These are phyloP conservation scores for Apis cerana DNA, from an alignment of 1,140 invertebrate genomes.

Conservation along the genomic window DNA sequence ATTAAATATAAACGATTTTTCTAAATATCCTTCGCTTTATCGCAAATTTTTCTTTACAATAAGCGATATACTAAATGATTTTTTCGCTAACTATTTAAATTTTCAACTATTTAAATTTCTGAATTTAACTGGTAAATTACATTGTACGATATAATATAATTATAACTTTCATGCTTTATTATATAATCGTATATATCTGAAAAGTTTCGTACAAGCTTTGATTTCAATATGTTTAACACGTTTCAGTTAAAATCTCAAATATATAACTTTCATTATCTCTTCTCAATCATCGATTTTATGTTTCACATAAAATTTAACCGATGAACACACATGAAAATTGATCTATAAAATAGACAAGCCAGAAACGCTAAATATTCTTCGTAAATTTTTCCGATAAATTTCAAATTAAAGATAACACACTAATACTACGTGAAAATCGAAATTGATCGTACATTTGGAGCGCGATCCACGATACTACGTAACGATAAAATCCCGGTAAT, in stretches of 20 bases:
- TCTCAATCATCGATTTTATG: neutral
- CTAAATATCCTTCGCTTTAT: neutral
- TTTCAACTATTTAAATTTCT: neutral
- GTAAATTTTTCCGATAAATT: neutral
- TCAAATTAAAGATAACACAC: neutral
- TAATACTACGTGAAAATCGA: conserved; percentile 8
- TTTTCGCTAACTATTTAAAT: neutral
- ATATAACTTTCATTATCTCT: neutral
- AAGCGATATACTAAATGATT: neutral
- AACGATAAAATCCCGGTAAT: neutral
- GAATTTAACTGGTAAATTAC: neutral
- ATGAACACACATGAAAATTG: neutral
- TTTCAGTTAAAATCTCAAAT: neutral
- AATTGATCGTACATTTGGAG: neutral
- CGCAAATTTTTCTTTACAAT: neutral
- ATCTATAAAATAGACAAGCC: neutral
- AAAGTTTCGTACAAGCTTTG: neutral
- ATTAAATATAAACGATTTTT: conserved; percentile 19
- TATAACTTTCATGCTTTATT: neutral
- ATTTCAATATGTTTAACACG: neutral
- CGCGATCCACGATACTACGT: neutral
- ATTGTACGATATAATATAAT: neutral
- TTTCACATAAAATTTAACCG: neutral
- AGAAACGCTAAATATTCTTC: neutral
- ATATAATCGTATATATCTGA: conserved; percentile 5